phyloP scores from a whole-genome alignment of 2,888 invertebrate genomes.

The Desoria tigrina region DNA sequence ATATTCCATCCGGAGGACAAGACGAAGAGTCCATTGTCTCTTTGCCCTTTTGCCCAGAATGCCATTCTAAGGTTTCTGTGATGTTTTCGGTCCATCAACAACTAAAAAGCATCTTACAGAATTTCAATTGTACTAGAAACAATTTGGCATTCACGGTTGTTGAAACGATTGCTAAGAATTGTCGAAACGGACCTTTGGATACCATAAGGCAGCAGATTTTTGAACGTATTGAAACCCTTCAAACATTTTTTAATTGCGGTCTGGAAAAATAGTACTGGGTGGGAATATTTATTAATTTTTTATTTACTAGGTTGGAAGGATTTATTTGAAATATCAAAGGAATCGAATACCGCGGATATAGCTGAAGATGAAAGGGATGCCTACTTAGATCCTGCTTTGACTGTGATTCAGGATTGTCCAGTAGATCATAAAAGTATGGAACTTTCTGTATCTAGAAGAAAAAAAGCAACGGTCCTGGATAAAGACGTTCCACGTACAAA shows the following conservation, averaged over 20 bases:
- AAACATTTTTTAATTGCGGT: too few species aligned
- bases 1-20: conserved; percentile 29
- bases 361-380: too few species aligned
- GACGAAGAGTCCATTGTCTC: conserved; percentile 36
- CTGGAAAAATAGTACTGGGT: too few species aligned
- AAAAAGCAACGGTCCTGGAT: too few species aligned
- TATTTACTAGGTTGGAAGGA: conserved; percentile 10
- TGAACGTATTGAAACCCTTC: conserved; percentile 24
- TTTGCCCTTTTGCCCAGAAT: conserved; percentile 45
- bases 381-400: background rate
- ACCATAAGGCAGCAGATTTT: conserved; percentile 42
- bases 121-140: conserved; percentile 39
- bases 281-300: too few species aligned
- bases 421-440: too few species aligned
- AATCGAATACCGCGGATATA: background rate
- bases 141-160: conserved; percentile 47
- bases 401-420: background rate
- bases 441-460: too few species aligned
- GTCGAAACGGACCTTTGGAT: conserved; percentile 43
- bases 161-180: conserved; percentile 38
- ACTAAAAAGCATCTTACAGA: conserved; percentile 32
- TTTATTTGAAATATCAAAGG: background rate
- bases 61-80: conserved; percentile 43
- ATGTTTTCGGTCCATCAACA: conserved; percentile 38
- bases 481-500: too few species aligned